Evolutionary conservation across 2,888 invertebrate species (phyloP), one percentile per base, ranked within the genome.

Genomic region (Metallyticus violacea): DNA sequence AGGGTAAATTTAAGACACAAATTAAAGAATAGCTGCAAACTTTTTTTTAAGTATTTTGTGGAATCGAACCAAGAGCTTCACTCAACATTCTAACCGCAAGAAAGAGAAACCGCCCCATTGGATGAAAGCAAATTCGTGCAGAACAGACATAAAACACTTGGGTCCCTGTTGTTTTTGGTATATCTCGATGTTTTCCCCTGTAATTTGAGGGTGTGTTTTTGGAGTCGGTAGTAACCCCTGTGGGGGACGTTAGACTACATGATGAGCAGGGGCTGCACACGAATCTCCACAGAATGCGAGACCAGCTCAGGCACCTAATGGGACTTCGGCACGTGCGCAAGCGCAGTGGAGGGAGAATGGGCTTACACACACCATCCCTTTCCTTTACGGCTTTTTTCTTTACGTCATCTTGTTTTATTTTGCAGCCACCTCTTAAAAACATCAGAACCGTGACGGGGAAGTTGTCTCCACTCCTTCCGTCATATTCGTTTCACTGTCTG

Each of bases 201-300:
- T 62, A 62, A 62, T 62, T 62, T 62, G 40, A 62, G 40, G 40
- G 22, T 62, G 22, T 62, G 40, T 62, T 62, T 62, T 62, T 62
- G 40, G 40, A 62, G 40, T 62, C 40, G 40, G 15, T 62, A 6
- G 40, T 77, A 83, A 77, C 83, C 83, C 83, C 77, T 77, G 77
- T 77, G 77, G 77, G 83, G 77, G 25, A 77, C 40, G 29, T 62
- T 62, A 62, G 40, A 62, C 40, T 62, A 15, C 40, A 15, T 83
- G 83, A 83, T 83, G 83, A 83, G 77, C 83, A 83, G 29, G 83
- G 83, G 77, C 7, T 82, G 76, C 40, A 62, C 40, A 62, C 40
- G 40, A 9, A 80, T 27, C 79, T 28, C n/a, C n/a, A n/a, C n/a
- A n/a, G n/a, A n/a, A n/a, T n/a, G n/a, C n/a, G n/a, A n/a, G n/a